Base-by-base conservation (phyloP, 2,797 vertebrate genomes). In the Sternarchorhynchus goeldii region DNA sequence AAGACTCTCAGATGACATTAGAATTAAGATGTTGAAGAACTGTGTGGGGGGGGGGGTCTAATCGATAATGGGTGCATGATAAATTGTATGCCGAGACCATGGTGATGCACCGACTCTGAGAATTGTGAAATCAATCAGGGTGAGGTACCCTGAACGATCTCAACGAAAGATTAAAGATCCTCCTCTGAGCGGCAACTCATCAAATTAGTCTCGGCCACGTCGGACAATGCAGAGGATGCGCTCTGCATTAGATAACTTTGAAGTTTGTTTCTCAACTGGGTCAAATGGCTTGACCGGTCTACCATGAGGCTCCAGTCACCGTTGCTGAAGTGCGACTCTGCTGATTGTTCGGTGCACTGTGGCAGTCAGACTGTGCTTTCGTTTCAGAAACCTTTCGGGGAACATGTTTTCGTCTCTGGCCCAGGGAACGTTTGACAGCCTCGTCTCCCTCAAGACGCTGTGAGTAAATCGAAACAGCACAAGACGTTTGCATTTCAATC, bases 331-430 rank as follows among this genome's bases (percentile, higher is more conserved):
- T 59, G 58, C 25, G 0, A 25, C n/a, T 0, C 39, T 58, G 10
- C 36, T 66, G n/a, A 29, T 17, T 6, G 29, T 21, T 2, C 29
- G 32, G 16, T 39, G 32, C 10, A 7, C 5, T 53, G 63, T 29
- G 53, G 18, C 16, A 74, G 55, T 20, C 58, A 18, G 21, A 16
- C 7, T 53, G 36, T 64, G 56, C 12, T 77, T 72, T 32, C 60
- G 32, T 82, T 88, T 68, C 88, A 99, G 97, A 80, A 98, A 98
- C 84, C 95, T 99, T 88, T 96, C 97, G 62, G 97, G 96, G 80
- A 99, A 99, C 90, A 89, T 95, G 75, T 99, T 99, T 92, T 97
- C 97, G 25, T 96, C 97, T 0, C 84, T 99, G 87, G 87, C 96
- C 60, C 94, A 94, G 88, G 97, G 95, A 83, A 97, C 95, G 0